Conservation (phyloP, 2,113 vertebrate genomes). For the Eptesicus fuscus region DNA sequence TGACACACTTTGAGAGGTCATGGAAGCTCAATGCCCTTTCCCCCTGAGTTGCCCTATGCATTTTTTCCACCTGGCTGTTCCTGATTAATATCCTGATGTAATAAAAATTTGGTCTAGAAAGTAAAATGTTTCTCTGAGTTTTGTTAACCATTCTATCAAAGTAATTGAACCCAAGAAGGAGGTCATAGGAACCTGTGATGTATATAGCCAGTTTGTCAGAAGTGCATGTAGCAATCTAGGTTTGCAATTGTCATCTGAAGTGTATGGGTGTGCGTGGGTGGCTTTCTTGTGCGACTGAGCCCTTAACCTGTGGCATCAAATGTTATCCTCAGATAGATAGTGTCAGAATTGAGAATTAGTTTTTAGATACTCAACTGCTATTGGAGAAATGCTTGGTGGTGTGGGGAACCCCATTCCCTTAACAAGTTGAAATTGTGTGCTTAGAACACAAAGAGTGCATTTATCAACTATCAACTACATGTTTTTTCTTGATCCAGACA, state of each 20-base stretch:
- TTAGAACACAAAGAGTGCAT: background rate
- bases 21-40: background rate
- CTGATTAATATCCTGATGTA: background rate
- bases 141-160: background rate
- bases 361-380: background rate
- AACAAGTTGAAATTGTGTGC: background rate
- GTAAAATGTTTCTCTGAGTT: background rate
- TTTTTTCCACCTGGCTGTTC: background rate
- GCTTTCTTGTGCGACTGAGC: background rate
- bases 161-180: background rate
- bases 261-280: background rate
- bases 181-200: background rate
- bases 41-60: background rate
- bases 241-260: background rate
- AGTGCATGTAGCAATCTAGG: background rate
- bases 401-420: background rate
- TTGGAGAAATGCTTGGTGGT: background rate
- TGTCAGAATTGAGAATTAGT: background rate
- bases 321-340: no score
- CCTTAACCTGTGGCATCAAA: background rate
- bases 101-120: background rate
- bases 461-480: background rate
- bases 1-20: background rate
- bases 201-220: background rate
- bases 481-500: background rate